phyloP scores from a whole-genome alignment of 1,140 invertebrate genomes.

The Pemphigus obesinymphae region DNA sequence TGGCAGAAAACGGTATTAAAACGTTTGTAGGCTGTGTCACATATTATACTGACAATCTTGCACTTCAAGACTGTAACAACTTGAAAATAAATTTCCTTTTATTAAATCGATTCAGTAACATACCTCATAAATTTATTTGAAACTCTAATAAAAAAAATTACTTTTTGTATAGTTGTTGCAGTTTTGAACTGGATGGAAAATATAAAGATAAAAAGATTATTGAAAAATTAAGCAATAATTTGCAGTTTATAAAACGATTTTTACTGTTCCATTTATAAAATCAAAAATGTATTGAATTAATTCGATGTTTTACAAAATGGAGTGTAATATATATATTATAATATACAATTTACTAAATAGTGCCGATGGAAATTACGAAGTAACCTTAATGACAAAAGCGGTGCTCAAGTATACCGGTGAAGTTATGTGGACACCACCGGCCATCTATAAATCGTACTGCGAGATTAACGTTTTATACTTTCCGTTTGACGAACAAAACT shows the following conservation, averaged over 20 bases:
- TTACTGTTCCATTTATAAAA: neutral
- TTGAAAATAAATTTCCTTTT: no score
- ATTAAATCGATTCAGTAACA: no score
- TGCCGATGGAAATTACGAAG: slow-evolving; percentile 95
- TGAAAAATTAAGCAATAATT: no score
- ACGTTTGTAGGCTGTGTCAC: no score
- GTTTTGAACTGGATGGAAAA: no score
- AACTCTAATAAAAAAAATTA: neutral
- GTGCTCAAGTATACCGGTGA: slow-evolving; percentile 84
- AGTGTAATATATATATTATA: neutral
- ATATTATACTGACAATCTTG: no score
- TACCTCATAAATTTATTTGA: no score
- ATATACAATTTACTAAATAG: slow-evolving; percentile 55
- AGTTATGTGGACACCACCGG: slow-evolving; percentile 95
- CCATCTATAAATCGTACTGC: slow-evolving; percentile 97
- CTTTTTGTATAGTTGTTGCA: no score
- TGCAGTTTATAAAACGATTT: no score
- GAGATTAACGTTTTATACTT: slow-evolving; percentile 95
- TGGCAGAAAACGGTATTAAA: no score
- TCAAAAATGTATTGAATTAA: neutral
- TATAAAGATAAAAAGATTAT: no score
- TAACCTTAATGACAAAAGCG: slow-evolving; percentile 94
- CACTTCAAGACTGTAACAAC: no score
- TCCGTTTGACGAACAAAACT: slow-evolving; percentile 89
- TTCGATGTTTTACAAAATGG: neutral